Evolutionary conservation across 2,888 invertebrate genomes (phyloP).

Genomic region (Drosophila histrio): DNA sequence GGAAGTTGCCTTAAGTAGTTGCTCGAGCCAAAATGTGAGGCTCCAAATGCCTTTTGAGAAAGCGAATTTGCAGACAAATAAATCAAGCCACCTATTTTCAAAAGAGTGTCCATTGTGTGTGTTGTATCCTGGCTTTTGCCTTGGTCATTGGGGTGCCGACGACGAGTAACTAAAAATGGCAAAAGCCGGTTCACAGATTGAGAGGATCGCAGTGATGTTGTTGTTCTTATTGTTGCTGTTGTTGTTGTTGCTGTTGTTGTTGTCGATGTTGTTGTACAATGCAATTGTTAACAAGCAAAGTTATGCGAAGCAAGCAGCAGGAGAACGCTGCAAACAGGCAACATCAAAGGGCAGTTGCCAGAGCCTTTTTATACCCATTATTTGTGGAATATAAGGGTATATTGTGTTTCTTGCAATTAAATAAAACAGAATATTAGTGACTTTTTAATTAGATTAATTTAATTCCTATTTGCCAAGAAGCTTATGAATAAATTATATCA

Average conservation of each 20-base stretch:
- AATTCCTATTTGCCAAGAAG: too few relatives aligned
- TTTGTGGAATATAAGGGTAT: too few relatives aligned
- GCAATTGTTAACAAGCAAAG: constrained; percentile 81
- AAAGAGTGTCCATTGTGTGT: constrained; percentile 71
- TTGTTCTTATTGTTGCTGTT: constrained; percentile 32
- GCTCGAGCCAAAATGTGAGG: constrained; percentile 59
- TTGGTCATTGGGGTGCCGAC: constrained; percentile 68
- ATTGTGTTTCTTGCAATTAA: too few relatives aligned
- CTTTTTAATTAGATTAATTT: too few relatives aligned
- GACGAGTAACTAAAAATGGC: constrained; percentile 67
- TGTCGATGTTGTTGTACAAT: constrained; percentile 70
- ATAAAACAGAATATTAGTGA: too few relatives aligned
- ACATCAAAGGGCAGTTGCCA: constrained; percentile 63
- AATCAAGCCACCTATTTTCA: constrained; percentile 81
- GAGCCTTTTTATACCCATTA: constrained; percentile 31
- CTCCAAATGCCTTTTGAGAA: constrained; percentile 76
- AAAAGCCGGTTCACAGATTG: constrained; percentile 66
- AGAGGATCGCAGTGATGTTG: constrained; percentile 57
- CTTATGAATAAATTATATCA: too few relatives aligned
- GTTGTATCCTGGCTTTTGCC: constrained; percentile 10
- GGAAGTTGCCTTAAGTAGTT: constrained; percentile 69
- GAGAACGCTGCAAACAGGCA: constrained; percentile 53
- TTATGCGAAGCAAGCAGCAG: constrained; percentile 68
- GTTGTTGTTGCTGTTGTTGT: constrained; percentile 38
- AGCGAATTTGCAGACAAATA: constrained; percentile 81